Conservation (phyloP, 2,888 invertebrate species). For the Acleris sparsana region DNA sequence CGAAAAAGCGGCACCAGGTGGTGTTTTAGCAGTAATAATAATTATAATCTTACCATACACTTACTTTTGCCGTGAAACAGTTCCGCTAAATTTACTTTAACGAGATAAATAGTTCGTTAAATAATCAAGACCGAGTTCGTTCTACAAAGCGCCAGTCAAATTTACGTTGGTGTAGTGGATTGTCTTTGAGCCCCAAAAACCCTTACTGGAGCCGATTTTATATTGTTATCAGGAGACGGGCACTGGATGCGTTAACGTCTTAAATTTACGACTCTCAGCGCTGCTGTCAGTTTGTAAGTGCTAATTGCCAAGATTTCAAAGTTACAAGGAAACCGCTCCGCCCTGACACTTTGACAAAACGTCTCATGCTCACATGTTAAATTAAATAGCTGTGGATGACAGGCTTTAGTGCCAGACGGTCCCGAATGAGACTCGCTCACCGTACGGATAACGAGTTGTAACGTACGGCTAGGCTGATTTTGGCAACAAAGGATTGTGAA, state of each 20-base stretch:
- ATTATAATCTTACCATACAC: no score
- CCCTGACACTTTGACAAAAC: conserved; percentile 30
- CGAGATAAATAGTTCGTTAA: no score
- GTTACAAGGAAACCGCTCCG: conserved; percentile 25
- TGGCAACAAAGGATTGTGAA: not conserved
- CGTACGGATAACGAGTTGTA: no score
- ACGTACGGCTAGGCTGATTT: not conserved
- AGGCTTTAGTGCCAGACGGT: conserved; percentile 7
- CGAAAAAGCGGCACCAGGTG: no score
- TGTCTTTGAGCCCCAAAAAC: not conserved
- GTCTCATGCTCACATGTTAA: conserved; percentile 31
- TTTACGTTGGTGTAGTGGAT: no score
- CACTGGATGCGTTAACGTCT: not conserved
- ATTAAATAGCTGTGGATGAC: conserved; percentile 33
- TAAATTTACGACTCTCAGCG: conserved; percentile 22
- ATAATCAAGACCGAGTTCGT: no score
- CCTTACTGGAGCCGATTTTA: not conserved
- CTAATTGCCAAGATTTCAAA: conserved; percentile 35
- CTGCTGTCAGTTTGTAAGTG: conserved; percentile 25
- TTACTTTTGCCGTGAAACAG: no score
- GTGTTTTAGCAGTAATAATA: no score
- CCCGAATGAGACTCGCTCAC: not conserved
- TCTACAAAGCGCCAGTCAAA: no score
- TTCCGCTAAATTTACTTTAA: no score
- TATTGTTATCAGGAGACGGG: no score